A percentile compares a stretch with the other conserved stretches of the same genome.
Evolutionary conservation across 2,797 vertebrate species (phyloP).

Genomic region (Girardinus metallicus): DNA sequence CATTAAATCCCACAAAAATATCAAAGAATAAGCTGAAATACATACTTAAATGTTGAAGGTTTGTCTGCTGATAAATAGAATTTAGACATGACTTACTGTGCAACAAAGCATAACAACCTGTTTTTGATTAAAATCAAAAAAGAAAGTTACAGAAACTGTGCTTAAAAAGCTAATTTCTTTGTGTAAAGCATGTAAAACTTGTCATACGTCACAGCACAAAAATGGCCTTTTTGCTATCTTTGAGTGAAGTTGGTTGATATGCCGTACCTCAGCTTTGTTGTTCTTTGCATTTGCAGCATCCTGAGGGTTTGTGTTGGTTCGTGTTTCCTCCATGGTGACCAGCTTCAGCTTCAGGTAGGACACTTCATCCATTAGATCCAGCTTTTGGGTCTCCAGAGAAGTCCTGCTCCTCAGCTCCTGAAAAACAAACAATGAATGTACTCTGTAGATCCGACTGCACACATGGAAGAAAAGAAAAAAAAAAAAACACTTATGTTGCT

Average conservation of each 20-base stretch:
- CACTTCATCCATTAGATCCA: conserved; percentile 95
- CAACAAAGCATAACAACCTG: background rate
- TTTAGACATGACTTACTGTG: background rate
- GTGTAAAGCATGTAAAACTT: background rate
- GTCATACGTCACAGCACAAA: background rate
- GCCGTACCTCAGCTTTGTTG: conserved; percentile 90
- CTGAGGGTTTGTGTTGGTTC: conserved; percentile 68
- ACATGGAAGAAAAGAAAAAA: background rate
- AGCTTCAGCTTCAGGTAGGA: conserved; percentile 94
- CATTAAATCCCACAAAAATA: background rate
- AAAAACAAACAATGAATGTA: conserved; percentile 7
- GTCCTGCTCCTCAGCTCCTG: conserved; percentile 94
- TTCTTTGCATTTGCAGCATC: conserved; percentile 84
- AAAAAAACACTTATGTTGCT: background rate
- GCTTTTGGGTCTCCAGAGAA: conserved; percentile 93
- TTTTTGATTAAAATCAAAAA: background rate
- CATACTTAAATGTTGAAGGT: background rate
- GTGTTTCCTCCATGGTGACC: conserved; percentile 91
- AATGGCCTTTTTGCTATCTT: background rate
- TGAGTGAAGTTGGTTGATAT: background rate
- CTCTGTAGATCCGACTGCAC: conserved; percentile 12
- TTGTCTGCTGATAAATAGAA: background rate
- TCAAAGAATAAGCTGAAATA: background rate
- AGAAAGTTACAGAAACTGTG: background rate
- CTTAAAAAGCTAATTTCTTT: background rate